Base-by-base conservation (phyloP, 1,140 invertebrate species). In the Zaprionus davidi region DNA sequence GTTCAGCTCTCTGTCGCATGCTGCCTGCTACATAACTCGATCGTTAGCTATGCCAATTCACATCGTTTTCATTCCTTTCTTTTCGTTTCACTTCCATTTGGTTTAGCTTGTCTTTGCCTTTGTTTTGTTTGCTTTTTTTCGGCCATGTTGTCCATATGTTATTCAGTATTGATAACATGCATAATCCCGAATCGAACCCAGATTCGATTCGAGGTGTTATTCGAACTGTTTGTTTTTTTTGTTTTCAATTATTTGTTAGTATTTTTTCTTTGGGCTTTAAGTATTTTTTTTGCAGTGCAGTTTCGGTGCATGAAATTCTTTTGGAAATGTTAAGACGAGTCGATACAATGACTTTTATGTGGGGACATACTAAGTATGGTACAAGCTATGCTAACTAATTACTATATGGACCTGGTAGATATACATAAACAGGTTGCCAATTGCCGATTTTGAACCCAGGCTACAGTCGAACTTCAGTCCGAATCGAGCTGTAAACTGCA, bases 341-440 rank as follows among this genome's bases (percentile, higher is more conserved):
- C 41, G 36, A 5, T 71, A 65, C 53, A 66, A 53, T 26, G 34
- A 49, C 26, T 12, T 56, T 70, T 46, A 5, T 12, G 24, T 41
- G 36, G 46, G 20, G 11, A 31, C 46, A 51, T 51, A 59, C 46
- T 20, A 38, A 57, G 53, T 58, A 49, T 24, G 49, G 11, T 28
- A 41, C n/a, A 56, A 63, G 36, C 49, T 71, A 44, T 26, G 58
- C 57, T 59, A 71, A 69, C 20, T 53, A 22, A 49, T 17, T 17
- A 46, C 22, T 59, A 51, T 57, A 3, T 46, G 28, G 26, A 49
- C 31, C 17, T 24, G 17, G 15, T 71, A 73, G 64, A 73, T 60
- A 73, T 73, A 73, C 71, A 73, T 73, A 69, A 73, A 69, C 71
- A 73, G 56, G 58, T 60, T 44, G 5, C 7, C 15, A 28, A 38